Evolutionary conservation across 2,888 invertebrate genomes (phyloP).

Genomic region (Cataglyphis livida): DNA sequence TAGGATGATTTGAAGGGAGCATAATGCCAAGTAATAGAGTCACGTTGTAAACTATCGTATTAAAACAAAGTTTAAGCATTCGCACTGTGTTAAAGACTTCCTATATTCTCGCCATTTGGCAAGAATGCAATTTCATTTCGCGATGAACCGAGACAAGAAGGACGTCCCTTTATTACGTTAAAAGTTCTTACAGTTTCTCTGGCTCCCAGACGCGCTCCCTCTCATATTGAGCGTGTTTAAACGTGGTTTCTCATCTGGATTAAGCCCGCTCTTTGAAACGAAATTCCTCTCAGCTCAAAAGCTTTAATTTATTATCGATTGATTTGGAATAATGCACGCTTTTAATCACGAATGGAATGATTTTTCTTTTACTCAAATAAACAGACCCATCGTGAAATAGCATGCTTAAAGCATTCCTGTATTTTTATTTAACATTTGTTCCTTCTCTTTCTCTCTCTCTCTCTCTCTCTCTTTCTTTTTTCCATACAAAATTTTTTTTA

Average conservation of each 20-base stretch:
- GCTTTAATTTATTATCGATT: conserved; percentile 23
- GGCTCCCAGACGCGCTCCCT: neutral
- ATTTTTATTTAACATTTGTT: neutral
- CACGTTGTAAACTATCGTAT: conserved; percentile 15
- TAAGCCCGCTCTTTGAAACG: conserved; percentile 16
- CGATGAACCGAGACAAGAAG: conserved; percentile 48
- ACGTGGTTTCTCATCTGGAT: conserved; percentile 26
- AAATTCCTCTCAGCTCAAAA: conserved; percentile 1
- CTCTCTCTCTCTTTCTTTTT: no score
- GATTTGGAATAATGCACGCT: conserved; percentile 1
- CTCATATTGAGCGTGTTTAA: neutral
- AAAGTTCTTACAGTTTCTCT: conserved; percentile 71
- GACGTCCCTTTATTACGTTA: conserved; percentile 71
- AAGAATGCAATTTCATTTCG: conserved; percentile 59
- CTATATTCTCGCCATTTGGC: conserved; percentile 27
- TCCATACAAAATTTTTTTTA: neutral
- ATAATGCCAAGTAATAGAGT: neutral
- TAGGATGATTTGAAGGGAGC: neutral
- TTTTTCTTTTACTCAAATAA: neutral
- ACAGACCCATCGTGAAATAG: neutral
- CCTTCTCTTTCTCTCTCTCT: neutral
- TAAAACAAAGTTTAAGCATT: conserved; percentile 38
- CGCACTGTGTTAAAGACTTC: conserved; percentile 16
- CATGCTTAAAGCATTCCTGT: neutral
- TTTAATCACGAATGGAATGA: neutral